These are phyloP conservation scores for Epinephelus fuscoguttatus DNA, from an alignment of 2,113 vertebrate species.

Conservation along the genomic window DNA sequence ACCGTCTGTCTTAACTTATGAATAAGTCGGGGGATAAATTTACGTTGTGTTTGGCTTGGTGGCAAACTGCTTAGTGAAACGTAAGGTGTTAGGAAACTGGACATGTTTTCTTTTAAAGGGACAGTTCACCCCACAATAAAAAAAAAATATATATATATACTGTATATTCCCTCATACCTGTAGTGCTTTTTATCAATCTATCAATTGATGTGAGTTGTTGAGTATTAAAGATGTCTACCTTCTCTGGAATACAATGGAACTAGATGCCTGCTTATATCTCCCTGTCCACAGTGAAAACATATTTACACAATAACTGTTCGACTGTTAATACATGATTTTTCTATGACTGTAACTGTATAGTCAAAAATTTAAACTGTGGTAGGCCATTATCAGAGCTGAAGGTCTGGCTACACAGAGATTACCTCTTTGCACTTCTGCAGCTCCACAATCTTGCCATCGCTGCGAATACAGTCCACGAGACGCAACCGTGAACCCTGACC, in stretches of 20 bases:
- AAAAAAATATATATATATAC: no score
- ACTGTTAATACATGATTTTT: background rate
- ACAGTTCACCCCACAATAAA: no score
- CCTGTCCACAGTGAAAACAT: background rate
- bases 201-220: no score
- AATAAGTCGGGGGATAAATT: conserved; percentile 6
- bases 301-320: background rate
- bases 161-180: no score
- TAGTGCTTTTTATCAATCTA: no score
- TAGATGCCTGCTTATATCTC: background rate
- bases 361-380: background rate
- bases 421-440: conserved; percentile 88
- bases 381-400: background rate
- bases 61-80: conserved; percentile 27
- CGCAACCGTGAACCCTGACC: conserved; percentile 88
- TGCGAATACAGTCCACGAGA: conserved; percentile 91
- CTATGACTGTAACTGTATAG: background rate
- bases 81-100: conserved; percentile 15
- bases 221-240: no score
- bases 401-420: conserved; percentile 43
- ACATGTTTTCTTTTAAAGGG: background rate
- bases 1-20: conserved; percentile 9
- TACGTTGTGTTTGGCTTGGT: conserved; percentile 21
- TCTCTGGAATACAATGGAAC: no score
- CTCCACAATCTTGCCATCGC: conserved; percentile 88